phyloP scores from a whole-genome alignment of 1,140 invertebrate species.

The Wasmannia auropunctata region DNA sequence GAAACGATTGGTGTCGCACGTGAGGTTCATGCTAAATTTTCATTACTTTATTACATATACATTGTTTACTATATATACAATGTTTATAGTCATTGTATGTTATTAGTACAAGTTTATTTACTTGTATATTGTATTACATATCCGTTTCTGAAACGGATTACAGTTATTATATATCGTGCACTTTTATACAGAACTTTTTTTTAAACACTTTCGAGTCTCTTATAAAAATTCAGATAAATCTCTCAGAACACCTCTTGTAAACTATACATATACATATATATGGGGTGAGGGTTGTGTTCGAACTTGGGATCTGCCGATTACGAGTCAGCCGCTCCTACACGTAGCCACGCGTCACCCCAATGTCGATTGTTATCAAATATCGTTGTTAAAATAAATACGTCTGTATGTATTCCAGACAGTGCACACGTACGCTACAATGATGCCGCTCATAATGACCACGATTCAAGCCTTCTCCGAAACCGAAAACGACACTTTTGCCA shows the following conservation, averaged over 20 bases:
- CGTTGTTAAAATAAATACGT: not conserved
- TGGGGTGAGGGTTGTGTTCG: not conserved
- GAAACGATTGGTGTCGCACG: slow-evolving; percentile 84
- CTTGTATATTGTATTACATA: not conserved
- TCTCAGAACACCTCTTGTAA: not conserved
- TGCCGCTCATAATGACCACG: slow-evolving; percentile 88
- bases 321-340: not conserved
- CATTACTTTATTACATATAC: not conserved
- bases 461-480: slow-evolving; percentile 86
- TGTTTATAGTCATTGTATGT: not conserved
- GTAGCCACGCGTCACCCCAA: not conserved
- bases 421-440: slow-evolving; percentile 87
- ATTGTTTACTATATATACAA: not conserved
- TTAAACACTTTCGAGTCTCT: not conserved
- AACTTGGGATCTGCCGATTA: not conserved
- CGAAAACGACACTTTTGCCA: slow-evolving; percentile 87
- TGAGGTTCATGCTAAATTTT: not conserved
- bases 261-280: not conserved
- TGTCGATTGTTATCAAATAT: slow-evolving; percentile 9
- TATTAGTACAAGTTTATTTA: not conserved
- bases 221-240: not conserved
- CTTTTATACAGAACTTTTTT: not conserved
- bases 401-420: slow-evolving; percentile 84
- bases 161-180: not conserved
- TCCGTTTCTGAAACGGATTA: not conserved